Percentiles rank a stretch among this genome's conserved stretches.
Conservation (phyloP, 1,140 invertebrate genomes). For the Drosophila mojavensis region DNA sequence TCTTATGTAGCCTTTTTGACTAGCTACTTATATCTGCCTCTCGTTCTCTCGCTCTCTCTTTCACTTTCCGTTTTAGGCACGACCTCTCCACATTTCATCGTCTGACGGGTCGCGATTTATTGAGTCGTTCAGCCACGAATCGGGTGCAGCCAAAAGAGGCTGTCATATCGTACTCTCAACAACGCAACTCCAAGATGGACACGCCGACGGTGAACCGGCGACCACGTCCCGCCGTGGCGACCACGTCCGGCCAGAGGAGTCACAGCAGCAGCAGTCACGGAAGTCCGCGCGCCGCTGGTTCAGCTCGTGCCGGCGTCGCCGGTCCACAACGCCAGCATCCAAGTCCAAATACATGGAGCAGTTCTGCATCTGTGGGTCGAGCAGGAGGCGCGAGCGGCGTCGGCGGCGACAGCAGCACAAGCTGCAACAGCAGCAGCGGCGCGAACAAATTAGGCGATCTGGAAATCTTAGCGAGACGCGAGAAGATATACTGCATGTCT, state of each 20-base stretch:
- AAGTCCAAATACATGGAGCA: slow-evolving; percentile 83
- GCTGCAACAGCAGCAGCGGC: slow-evolving; percentile 72
- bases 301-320: slow-evolving; percentile 66
- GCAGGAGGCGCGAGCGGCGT: slow-evolving; percentile 62
- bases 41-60: neutral
- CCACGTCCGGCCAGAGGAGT: slow-evolving; percentile 35
- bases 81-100: slow-evolving; percentile 84
- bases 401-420: slow-evolving; percentile 68
- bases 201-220: slow-evolving; percentile 84
- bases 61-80: slow-evolving; percentile 60
- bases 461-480: slow-evolving; percentile 84
- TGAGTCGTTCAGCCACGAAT: slow-evolving; percentile 83
- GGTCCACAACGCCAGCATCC: slow-evolving; percentile 61
- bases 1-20: no score
- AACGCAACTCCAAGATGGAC: slow-evolving; percentile 84
- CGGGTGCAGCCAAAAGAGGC: slow-evolving; percentile 84
- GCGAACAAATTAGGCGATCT: slow-evolving; percentile 84
- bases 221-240: slow-evolving; percentile 61
- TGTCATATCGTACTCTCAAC: slow-evolving; percentile 84
- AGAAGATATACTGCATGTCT: slow-evolving; percentile 84
- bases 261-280: slow-evolving; percentile 70
- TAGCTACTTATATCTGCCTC: neutral
- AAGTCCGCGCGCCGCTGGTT: slow-evolving; percentile 71
- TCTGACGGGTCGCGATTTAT: slow-evolving; percentile 84
- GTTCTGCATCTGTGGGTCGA: slow-evolving; percentile 81